phyloP scores from a whole-genome alignment of 2,113 vertebrate genomes.

The Chinchilla lanigera region DNA sequence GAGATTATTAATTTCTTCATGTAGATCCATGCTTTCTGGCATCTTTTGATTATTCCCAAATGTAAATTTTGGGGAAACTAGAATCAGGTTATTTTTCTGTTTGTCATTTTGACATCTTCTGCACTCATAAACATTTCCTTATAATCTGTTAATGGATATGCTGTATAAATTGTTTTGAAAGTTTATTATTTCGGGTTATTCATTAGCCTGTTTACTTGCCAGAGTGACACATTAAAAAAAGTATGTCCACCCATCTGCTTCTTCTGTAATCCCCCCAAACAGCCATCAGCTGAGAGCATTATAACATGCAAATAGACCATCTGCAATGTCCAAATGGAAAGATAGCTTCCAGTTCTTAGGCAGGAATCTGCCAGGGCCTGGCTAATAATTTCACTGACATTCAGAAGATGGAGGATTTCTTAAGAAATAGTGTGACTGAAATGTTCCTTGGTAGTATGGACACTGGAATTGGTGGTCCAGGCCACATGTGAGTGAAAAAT shows the following conservation, averaged over 20 bases:
- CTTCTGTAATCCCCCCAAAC: slow-evolving; percentile 21
- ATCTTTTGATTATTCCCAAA: slow-evolving; percentile 35
- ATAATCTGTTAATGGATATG: slow-evolving; percentile 39
- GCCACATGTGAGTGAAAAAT: neutral
- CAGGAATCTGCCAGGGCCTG: slow-evolving; percentile 7
- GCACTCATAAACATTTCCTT: neutral
- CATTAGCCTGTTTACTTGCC: slow-evolving; percentile 63
- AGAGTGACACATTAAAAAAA: slow-evolving; percentile 58
- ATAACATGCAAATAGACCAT: slow-evolving; percentile 75
- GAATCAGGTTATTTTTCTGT: neutral
- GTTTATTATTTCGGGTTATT: slow-evolving; percentile 59
- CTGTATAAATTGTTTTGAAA: slow-evolving; percentile 31
- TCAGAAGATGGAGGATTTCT: slow-evolving; percentile 20
- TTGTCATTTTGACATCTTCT: slow-evolving; percentile 49
- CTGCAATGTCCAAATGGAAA: slow-evolving; percentile 46
- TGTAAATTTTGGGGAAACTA: slow-evolving; percentile 19
- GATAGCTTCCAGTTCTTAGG: slow-evolving; percentile 43
- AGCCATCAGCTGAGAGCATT: slow-evolving; percentile 49
- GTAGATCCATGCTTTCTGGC: neutral
- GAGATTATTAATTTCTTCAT: neutral
- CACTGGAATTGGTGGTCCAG: neutral
- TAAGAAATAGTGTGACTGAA: neutral
- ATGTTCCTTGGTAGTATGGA: neutral
- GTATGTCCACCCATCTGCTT: slow-evolving; percentile 73
- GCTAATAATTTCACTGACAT: slow-evolving; percentile 36